Percentiles rank a stretch among this genome's conserved stretches.
These are phyloP conservation scores for Potamarius usumacintae DNA, from an alignment of 2,113 vertebrate species.

Conservation along the genomic window DNA sequence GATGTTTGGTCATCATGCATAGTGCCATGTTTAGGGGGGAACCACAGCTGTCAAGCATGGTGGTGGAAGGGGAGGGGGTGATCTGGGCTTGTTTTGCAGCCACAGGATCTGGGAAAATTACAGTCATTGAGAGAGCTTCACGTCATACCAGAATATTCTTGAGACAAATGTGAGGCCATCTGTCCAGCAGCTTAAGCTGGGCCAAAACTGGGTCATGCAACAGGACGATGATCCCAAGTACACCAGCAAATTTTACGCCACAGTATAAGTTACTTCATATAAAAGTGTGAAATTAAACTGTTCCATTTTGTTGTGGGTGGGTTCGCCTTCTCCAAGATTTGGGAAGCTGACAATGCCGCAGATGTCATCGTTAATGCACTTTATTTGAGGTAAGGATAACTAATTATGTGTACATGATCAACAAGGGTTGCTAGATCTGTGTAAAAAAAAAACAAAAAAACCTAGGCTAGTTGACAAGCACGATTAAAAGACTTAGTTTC, in stretches of 20 bases:
- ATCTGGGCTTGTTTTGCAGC: not conserved
- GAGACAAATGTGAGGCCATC: too few relatives aligned
- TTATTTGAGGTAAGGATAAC: too few relatives aligned
- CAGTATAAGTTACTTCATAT: not conserved
- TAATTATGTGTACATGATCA: too few relatives aligned
- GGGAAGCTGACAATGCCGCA: not conserved
- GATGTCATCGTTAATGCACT: not conserved
- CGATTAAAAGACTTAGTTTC: not conserved
- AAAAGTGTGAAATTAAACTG: not conserved
- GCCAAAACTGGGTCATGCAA: too few relatives aligned
- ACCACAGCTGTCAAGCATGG: too few relatives aligned
- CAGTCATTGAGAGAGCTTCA: too few relatives aligned
- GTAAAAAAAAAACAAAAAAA: not conserved
- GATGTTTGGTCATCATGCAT: not conserved
- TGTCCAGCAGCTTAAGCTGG: too few relatives aligned
- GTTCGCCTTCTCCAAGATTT: not conserved
- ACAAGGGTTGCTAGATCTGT: too few relatives aligned
- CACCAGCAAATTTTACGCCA: not conserved
- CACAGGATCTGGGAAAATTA: too few relatives aligned
- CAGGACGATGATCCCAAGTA: too few relatives aligned
- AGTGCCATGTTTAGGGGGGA: rapidly evolving
- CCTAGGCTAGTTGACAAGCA: not conserved
- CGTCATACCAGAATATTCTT: not conserved
- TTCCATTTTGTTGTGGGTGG: not conserved
- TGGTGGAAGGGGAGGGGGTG: too few relatives aligned